Conservation (phyloP, 2,113 vertebrate species). For the Hemichromis elongatus region DNA sequence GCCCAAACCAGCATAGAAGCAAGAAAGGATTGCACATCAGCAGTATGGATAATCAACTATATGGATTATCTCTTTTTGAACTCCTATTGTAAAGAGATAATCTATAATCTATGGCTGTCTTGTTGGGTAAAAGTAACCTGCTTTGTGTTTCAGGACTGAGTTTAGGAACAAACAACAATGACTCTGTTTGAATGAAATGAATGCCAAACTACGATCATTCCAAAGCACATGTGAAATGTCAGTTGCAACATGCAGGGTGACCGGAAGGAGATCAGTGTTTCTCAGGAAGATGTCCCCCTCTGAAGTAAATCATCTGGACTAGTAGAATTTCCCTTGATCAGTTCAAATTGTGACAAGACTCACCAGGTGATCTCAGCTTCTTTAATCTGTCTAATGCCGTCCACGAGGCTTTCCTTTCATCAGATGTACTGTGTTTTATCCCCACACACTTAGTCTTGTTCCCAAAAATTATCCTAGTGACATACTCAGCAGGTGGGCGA, state of each 20-base stretch:
- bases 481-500: neutral
- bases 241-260: slow-evolving; percentile 3
- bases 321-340: slow-evolving; percentile 22
- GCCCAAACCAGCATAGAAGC: neutral
- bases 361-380: slow-evolving; percentile 21
- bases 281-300: neutral
- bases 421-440: neutral
- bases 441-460: neutral
- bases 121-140: neutral
- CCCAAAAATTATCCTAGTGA: neutral
- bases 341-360: neutral
- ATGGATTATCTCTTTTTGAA: neutral
- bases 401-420: neutral
- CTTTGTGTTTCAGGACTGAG: neutral
- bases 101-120: neutral
- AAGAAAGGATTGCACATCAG: neutral
- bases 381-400: slow-evolving; percentile 41
- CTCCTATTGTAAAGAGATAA: neutral
- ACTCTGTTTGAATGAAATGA: slow-evolving; percentile 32
- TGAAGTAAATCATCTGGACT: slow-evolving; percentile 37
- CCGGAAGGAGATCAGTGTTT: neutral
- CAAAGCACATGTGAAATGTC: slow-evolving; percentile 23
- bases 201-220: slow-evolving; percentile 25
- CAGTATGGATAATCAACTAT: neutral
- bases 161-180: slow-evolving; percentile 42